Evolutionary conservation across 2,113 vertebrate genomes (phyloP).

Genomic region (Ascaphus truei): DNA sequence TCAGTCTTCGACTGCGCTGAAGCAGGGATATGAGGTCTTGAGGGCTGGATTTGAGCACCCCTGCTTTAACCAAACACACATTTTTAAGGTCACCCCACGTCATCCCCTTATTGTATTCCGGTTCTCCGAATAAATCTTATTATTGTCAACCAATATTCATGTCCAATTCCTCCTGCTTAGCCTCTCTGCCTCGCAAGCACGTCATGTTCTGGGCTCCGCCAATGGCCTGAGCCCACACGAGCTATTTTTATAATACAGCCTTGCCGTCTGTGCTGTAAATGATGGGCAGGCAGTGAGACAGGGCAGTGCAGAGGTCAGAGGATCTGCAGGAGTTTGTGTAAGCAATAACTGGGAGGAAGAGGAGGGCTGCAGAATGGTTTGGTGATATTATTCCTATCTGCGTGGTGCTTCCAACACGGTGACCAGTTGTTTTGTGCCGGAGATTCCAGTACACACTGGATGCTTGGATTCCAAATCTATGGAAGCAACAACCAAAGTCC

Average conservation of each 20-base stretch:
- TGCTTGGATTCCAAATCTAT: not conserved
- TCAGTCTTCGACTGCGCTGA: too few species aligned
- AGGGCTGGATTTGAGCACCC: too few species aligned
- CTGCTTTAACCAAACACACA: too few species aligned
- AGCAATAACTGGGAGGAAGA: not conserved
- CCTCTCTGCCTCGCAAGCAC: not conserved
- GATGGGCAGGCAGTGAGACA: not conserved
- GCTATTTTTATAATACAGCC: not conserved
- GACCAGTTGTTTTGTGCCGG: not conserved
- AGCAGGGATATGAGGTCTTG: too few species aligned
- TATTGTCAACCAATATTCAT: not conserved
- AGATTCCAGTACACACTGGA: not conserved
- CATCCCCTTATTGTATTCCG: too few species aligned
- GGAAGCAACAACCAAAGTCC: not conserved
- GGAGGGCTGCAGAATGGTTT: not conserved
- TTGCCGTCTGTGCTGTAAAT: not conserved
- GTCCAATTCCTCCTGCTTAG: not conserved
- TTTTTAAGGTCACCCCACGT: too few species aligned
- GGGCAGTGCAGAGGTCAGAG: slow-evolving; percentile 9
- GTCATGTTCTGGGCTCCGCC: not conserved
- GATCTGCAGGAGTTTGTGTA: not conserved
- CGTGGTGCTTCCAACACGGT: not conserved
- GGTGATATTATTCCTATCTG: not conserved
- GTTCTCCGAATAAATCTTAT: too few species aligned
- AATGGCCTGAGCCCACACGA: not conserved